Percentiles rank a stretch among this genome's conserved stretches.
Evolutionary conservation across 2,113 vertebrate species (phyloP).

Genomic region (Scortum barcoo): DNA sequence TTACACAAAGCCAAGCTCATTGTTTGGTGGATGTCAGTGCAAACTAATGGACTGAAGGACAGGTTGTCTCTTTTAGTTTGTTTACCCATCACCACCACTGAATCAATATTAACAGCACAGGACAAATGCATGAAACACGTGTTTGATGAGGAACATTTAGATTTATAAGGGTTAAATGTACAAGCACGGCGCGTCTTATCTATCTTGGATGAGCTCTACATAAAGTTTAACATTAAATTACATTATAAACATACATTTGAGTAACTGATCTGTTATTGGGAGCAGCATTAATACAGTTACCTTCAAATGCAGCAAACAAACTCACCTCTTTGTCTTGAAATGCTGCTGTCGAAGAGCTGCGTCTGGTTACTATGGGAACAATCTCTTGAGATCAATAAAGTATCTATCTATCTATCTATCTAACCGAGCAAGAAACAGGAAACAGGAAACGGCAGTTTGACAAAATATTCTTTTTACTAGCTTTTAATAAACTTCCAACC

Average conservation of each 20-base stretch:
- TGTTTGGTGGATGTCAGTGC: neutral
- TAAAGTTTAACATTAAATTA: neutral
- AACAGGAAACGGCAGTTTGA: no score
- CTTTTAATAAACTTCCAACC: neutral
- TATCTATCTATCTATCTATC: no score
- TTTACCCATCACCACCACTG: neutral
- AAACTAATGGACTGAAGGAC: neutral
- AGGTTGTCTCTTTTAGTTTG: neutral
- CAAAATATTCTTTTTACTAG: neutral
- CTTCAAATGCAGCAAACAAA: constrained; percentile 11
- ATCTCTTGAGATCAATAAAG: no score
- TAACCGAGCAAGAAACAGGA: no score
- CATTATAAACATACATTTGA: neutral
- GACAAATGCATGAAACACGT: neutral
- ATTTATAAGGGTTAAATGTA: neutral
- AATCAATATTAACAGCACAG: neutral
- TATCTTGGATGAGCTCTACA: neutral
- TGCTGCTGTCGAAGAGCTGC: neutral
- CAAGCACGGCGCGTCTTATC: neutral
- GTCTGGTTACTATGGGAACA: constrained; percentile 48
- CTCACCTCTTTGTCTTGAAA: neutral
- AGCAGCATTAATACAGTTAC: constrained; percentile 7
- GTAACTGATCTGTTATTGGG: neutral
- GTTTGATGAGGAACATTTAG: neutral
- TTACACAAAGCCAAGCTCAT: neutral